A percentile compares a stretch with the other conserved stretches of the same genome.
Conservation (phyloP, 1,140 invertebrate genomes). For the Oreohelix idahoensis region DNA sequence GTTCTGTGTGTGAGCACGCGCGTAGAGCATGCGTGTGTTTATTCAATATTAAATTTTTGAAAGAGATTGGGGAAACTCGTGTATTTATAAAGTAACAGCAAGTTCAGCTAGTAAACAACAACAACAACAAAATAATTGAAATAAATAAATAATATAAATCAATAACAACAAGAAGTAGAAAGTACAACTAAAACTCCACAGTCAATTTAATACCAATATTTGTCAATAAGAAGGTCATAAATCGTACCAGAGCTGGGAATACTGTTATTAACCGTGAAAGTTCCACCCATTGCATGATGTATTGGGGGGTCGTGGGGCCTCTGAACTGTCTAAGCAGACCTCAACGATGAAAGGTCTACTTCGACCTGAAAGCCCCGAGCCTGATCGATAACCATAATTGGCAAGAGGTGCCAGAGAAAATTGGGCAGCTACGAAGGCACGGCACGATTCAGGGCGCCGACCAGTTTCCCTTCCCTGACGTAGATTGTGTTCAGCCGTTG, state of each 20-base stretch:
- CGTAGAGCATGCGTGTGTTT: no score
- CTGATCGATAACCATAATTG: slow-evolving; percentile 12
- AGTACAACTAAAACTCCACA: no score
- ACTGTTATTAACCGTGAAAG: not conserved
- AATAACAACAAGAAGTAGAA: no score
- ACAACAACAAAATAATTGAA: not conserved
- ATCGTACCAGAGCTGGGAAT: not conserved
- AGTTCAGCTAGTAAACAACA: not conserved
- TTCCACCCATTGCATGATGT: not conserved
- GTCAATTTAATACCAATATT: no score
- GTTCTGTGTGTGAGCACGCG: no score
- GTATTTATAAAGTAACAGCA: not conserved
- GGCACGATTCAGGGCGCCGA: not conserved
- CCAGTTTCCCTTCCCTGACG: not conserved
- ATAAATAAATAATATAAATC: no score
- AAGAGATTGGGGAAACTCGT: no score
- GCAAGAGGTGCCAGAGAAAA: not conserved
- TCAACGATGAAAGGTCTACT: not conserved
- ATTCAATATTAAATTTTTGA: no score
- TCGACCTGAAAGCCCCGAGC: not conserved
- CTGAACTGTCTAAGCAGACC: not conserved
- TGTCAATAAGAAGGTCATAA: not conserved
- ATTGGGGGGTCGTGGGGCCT: not conserved
- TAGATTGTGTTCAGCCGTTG: not conserved
- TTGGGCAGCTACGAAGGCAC: not conserved